Evolutionary conservation across 2,888 invertebrate genomes (phyloP).

Genomic region (Dryomyza anilis): DNA sequence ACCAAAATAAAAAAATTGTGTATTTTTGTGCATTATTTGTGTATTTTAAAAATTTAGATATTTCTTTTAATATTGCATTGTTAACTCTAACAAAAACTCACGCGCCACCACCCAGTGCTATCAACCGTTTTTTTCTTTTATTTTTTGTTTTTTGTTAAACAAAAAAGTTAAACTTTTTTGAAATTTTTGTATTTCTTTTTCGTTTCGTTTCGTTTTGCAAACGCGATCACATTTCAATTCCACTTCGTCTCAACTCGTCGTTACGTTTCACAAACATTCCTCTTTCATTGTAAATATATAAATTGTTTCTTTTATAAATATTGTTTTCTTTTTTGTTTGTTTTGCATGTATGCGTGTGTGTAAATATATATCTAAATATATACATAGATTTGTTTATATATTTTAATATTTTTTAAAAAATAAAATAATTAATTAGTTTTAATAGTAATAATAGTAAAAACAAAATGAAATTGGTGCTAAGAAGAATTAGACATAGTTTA

Average conservation of each 20-base stretch:
- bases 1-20: too few species aligned
- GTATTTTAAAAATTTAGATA: too few species aligned
- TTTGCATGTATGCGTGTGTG: slow-evolving; percentile 10
- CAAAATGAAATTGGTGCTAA: slow-evolving; percentile 35
- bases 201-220: slow-evolving; percentile 29
- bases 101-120: not conserved
- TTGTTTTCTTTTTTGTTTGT: not conserved
- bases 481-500: slow-evolving; percentile 45
- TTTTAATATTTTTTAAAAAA: slow-evolving; percentile 26
- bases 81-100: too few species aligned
- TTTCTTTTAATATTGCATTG: not conserved
- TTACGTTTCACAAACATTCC: slow-evolving; percentile 9
- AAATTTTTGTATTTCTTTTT: not conserved
- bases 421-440: slow-evolving; percentile 5
- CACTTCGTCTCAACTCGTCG: slow-evolving; percentile 4
- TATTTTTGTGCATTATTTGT: too few species aligned
- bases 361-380: slow-evolving; percentile 2
- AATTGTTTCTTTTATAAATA: not conserved
- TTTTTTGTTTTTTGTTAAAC: too few species aligned
- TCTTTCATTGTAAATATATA: slow-evolving; percentile 12
- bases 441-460: not conserved
- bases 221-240: slow-evolving; percentile 26
- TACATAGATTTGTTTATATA: slow-evolving; percentile 15
- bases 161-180: too few species aligned
- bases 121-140: too few species aligned